phyloP scores from a whole-genome alignment of 1,140 invertebrate genomes.

The Temnothorax longispinosus region DNA sequence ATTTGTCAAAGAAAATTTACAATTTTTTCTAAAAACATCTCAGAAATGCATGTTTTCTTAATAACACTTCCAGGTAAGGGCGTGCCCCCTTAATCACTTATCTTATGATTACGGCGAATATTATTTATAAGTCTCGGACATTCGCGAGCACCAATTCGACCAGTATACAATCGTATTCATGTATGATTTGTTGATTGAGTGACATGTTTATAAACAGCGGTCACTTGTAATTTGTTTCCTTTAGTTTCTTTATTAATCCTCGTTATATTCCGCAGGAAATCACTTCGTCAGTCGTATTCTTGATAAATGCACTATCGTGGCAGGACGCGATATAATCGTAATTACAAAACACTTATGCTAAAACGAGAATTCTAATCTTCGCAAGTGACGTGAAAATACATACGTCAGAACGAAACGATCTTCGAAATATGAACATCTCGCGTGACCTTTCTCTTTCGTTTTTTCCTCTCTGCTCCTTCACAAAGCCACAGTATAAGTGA shows the following conservation, averaged over 20 bases:
- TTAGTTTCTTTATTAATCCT: neutral
- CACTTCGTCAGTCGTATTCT: constrained; percentile 8
- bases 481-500: too few species aligned
- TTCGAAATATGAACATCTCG: neutral
- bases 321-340: constrained; percentile 15
- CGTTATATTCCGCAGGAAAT: neutral
- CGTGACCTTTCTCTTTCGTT: neutral
- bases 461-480: neutral
- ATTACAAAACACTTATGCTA: neutral
- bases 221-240: neutral
- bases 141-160: neutral
- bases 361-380: constrained; percentile 49
- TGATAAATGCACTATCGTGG: constrained; percentile 10
- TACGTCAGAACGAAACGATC: neutral
- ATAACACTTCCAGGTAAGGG: too few species aligned
- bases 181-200: neutral
- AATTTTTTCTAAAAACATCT: too few species aligned
- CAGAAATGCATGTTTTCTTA: too few species aligned
- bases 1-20: too few species aligned
- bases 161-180: neutral
- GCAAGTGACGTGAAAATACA: neutral
- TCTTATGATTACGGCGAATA: neutral
- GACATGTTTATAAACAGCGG: neutral
- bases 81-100: neutral
- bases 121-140: neutral